Percentiles rank a stretch among this genome's conserved stretches.
Evolutionary conservation across 2,888 invertebrate genomes (phyloP).

Genomic region (Cenopis cana): DNA sequence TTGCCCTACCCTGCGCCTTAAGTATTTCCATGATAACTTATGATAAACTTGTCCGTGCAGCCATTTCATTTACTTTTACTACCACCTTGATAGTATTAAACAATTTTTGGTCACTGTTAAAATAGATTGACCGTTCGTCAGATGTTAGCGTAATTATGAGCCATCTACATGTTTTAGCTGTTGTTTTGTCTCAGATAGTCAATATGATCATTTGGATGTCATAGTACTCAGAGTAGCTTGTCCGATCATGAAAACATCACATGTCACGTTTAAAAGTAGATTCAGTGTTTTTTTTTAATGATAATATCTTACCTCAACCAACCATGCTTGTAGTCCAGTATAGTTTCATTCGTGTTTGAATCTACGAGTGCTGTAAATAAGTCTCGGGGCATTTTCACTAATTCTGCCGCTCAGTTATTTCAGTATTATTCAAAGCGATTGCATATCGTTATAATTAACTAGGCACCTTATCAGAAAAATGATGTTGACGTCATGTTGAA

Average conservation of each 20-base stretch:
- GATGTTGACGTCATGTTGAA: not conserved
- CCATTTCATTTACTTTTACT: conserved; percentile 9
- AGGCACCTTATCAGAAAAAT: not conserved
- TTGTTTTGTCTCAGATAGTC: not conserved
- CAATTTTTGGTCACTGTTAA: not conserved
- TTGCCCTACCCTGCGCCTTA: no score
- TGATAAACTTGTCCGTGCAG: conserved; percentile 1
- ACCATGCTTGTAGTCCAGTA: not conserved
- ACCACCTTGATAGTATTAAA: not conserved
- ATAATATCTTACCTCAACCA: no score
- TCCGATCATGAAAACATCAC: not conserved
- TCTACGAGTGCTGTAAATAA: not conserved
- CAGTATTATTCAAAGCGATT: not conserved
- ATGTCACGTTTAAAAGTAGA: not conserved
- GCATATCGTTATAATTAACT: not conserved
- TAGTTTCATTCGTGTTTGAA: conserved; percentile 2
- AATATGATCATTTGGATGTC: not conserved
- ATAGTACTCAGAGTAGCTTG: not conserved
- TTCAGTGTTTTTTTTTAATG: not conserved
- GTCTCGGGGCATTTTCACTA: not conserved
- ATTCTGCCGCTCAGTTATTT: not conserved
- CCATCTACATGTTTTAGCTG: not conserved
- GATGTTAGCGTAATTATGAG: conserved; percentile 4
- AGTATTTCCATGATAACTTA: not conserved
- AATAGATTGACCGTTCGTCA: not conserved